Percentiles rank a stretch among this genome's conserved stretches.
Evolutionary conservation across 2,888 invertebrate species (phyloP).

Genomic region (Achlya flavicornis): DNA sequence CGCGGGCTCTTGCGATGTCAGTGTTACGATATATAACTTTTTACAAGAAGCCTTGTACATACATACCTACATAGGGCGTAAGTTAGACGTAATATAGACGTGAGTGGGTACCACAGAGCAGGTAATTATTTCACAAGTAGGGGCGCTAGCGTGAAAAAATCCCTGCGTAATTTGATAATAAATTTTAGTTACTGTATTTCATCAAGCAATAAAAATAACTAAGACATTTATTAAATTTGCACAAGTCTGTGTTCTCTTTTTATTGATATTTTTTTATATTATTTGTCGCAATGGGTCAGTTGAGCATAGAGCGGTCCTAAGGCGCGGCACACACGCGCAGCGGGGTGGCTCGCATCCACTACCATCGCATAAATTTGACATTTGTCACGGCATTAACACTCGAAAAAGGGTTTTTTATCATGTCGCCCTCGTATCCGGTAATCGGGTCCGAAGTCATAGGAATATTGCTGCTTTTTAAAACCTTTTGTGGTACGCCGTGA

Average conservation of each 20-base stretch:
- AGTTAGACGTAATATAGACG: too few relatives aligned
- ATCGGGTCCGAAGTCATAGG: constrained; percentile 59
- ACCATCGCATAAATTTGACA: constrained; percentile 79
- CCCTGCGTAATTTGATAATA: too few relatives aligned
- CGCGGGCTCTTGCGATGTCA: too few relatives aligned
- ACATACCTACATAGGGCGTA: too few relatives aligned
- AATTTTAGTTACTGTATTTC: too few relatives aligned
- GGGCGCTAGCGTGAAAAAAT: too few relatives aligned
- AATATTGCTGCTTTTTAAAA: constrained; percentile 60
- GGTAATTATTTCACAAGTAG: too few relatives aligned
- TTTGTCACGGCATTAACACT: constrained; percentile 84
- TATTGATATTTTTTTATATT: background rate
- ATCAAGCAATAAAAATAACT: too few relatives aligned
- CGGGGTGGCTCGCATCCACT: constrained; percentile 67
- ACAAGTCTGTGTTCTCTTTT: background rate
- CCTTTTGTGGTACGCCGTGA: constrained; percentile 66
- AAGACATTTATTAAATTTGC: background rate
- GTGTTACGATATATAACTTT: too few relatives aligned
- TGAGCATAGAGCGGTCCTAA: constrained; percentile 43
- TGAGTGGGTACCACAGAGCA: too few relatives aligned
- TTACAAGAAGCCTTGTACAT: too few relatives aligned
- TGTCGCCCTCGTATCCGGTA: constrained; percentile 80
- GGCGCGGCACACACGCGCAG: constrained; percentile 58
- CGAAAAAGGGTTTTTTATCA: constrained; percentile 79
- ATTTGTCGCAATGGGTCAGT: constrained; percentile 10